Conservation (phyloP, 2,113 vertebrate genomes). For the Lophura nycthemera region DNA sequence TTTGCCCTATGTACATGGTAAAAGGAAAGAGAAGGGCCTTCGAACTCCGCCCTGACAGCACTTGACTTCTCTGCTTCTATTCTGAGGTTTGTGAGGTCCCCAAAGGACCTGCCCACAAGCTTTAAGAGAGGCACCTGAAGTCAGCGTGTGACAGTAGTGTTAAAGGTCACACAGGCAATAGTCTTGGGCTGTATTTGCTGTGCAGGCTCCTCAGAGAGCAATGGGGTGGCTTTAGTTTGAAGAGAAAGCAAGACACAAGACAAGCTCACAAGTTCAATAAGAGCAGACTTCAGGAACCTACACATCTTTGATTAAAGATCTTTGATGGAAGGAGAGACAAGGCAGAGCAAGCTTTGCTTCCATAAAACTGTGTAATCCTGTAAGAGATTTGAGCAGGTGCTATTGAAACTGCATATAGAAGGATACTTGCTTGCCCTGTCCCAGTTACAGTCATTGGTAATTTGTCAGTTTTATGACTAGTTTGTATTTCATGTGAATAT, state of each 20-base stretch:
- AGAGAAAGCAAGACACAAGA: neutral
- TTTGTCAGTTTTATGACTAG: neutral
- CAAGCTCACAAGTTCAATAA: neutral
- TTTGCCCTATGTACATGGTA: neutral
- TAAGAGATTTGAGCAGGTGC: neutral
- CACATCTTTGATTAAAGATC: neutral
- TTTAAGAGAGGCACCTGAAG: neutral
- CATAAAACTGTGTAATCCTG: rapidly evolving
- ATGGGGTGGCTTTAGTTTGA: neutral
- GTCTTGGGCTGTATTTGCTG: rapidly evolving
- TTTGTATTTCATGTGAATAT: neutral
- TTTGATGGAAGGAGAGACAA: neutral
- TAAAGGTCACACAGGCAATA: neutral
- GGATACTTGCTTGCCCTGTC: neutral
- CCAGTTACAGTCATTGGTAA: neutral
- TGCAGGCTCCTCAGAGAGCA: neutral
- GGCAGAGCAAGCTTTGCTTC: neutral
- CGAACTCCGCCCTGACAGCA: neutral
- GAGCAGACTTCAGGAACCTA: too few relatives aligned
- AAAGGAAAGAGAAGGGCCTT: neutral
- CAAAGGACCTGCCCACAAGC: neutral
- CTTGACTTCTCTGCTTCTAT: neutral
- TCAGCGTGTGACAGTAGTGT: neutral
- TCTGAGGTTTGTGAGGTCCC: neutral
- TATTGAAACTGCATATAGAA: neutral